Evolutionary conservation across 2,888 invertebrate genomes (phyloP).

Genomic region (Nymphalis polychloros): DNA sequence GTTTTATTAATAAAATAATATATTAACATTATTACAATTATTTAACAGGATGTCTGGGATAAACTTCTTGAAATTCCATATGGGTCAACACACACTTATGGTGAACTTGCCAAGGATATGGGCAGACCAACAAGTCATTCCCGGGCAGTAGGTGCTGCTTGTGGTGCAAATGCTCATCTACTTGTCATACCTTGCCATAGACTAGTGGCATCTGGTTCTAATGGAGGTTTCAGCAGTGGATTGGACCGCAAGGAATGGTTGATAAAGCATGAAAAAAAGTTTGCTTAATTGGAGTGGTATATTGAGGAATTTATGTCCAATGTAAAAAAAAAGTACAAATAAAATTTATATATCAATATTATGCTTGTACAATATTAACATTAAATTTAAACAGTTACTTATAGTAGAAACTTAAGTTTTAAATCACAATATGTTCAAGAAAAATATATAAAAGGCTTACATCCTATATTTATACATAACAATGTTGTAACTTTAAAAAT

Average conservation of each 20-base stretch:
- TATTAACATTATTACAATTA: too few relatives aligned
- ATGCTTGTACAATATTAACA: too few relatives aligned
- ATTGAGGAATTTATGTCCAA: neutral
- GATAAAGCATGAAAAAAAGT: conserved; percentile 66
- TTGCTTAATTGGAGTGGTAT: conserved; percentile 26
- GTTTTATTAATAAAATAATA: neutral
- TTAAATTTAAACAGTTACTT: too few relatives aligned
- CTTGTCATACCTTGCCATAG: conserved; percentile 72
- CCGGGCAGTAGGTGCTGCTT: conserved; percentile 69
- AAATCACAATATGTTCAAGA: too few relatives aligned
- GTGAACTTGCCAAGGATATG: conserved; percentile 61
- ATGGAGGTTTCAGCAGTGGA: conserved; percentile 78
- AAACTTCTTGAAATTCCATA: conserved; percentile 63
- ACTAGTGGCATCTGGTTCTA: conserved; percentile 58
- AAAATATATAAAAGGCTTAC: too few relatives aligned
- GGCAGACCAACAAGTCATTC: conserved; percentile 64
- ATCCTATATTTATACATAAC: too few relatives aligned
- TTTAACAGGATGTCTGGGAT: conserved; percentile 65
- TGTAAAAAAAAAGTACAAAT: neutral
- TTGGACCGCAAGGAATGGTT: conserved; percentile 80
- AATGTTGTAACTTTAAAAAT: too few relatives aligned
- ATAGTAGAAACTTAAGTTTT: too few relatives aligned
- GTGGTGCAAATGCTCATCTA: conserved; percentile 66
- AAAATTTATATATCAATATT: neutral
- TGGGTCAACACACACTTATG: conserved; percentile 67